phyloP scores from a whole-genome alignment of 2,113 vertebrate genomes.

The Asarcornis scutulata region DNA sequence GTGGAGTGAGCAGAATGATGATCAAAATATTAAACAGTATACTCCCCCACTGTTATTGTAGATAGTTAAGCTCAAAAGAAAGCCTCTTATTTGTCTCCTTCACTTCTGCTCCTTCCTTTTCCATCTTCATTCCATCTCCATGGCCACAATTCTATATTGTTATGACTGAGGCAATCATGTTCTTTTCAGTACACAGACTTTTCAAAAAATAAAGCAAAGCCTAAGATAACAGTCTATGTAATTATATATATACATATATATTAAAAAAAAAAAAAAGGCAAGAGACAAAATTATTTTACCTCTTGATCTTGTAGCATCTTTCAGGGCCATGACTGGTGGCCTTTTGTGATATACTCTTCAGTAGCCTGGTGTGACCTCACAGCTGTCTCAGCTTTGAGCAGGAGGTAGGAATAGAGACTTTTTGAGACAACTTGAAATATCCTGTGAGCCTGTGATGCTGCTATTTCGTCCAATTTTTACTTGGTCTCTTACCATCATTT shows the following conservation, averaged over 20 bases:
- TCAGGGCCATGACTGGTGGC: background rate
- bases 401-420: background rate
- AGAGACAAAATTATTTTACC: background rate
- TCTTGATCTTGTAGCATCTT: background rate
- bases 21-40: background rate
- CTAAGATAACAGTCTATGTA: fast-evolving
- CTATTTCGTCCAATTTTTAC: background rate
- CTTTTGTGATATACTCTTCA: background rate
- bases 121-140: background rate
- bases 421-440: background rate
- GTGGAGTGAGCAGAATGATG: background rate
- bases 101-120: background rate
- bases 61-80: background rate
- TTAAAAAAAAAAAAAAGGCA: background rate
- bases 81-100: background rate
- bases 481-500: background rate
- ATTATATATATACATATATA: background rate
- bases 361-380: background rate
- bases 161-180: background rate
- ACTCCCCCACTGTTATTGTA: background rate
- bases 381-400: background rate
- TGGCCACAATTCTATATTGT: background rate
- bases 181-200: background rate
- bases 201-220: background rate
- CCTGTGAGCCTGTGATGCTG: background rate